Evolutionary conservation across 2,113 vertebrate species (phyloP).

Genomic region (Brachyhypopomus gauderio): DNA sequence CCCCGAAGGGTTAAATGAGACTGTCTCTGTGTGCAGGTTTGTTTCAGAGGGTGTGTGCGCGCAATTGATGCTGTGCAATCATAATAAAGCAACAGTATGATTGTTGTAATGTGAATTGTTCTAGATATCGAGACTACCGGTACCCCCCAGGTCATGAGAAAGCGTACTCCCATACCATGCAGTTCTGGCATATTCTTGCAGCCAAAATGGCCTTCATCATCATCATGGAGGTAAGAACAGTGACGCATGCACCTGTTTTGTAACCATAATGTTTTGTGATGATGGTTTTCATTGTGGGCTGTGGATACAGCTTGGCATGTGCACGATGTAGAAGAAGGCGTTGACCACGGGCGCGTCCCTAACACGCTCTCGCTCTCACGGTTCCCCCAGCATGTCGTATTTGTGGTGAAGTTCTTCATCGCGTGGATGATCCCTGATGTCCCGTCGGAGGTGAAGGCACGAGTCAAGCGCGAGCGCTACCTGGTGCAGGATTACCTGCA

Average conservation of each 20-base stretch:
- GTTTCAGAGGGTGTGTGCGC: not conserved
- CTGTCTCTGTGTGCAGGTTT: slow-evolving; percentile 77
- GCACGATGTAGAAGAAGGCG: no score
- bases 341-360: not conserved
- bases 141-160: slow-evolving; percentile 83
- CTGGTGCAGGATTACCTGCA: slow-evolving; percentile 86
- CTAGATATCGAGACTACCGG: slow-evolving; percentile 91
- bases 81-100: not conserved
- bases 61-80: not conserved
- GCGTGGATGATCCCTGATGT: slow-evolving; percentile 88
- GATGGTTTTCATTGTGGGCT: not conserved
- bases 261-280: no score
- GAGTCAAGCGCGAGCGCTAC: slow-evolving; percentile 82
- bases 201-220: slow-evolving; percentile 94
- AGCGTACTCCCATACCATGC: slow-evolving; percentile 88
- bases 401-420: slow-evolving; percentile 84
- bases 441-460: slow-evolving; percentile 78
- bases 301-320: no score
- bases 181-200: slow-evolving; percentile 96
- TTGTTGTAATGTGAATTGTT: slow-evolving; percentile 15
- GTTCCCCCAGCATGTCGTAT: slow-evolving; percentile 79
- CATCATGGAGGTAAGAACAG: slow-evolving; percentile 86
- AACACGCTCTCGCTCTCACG: not conserved
- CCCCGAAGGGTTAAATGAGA: slow-evolving; percentile 57
- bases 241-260: not conserved